Conservation (phyloP, 2,888 invertebrate species). For the Creontiades dilutus region DNA sequence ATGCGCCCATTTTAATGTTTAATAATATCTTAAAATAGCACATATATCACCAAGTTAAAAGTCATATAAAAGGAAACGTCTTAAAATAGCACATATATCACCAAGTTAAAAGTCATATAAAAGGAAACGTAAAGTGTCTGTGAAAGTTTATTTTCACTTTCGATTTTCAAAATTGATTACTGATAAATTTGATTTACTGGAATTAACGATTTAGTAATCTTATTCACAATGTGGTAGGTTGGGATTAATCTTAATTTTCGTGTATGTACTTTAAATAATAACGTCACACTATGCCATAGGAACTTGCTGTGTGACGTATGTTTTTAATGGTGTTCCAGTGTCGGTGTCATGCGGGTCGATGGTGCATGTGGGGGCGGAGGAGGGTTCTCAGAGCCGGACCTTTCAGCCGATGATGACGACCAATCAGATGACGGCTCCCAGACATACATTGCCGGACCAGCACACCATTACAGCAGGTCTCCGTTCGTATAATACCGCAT, state of each 20-base stretch:
- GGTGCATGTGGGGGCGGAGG: conserved; percentile 80
- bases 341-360: conserved; percentile 79
- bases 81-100: too few relatives aligned
- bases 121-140: too few relatives aligned
- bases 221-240: neutral
- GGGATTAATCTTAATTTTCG: neutral
- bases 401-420: conserved; percentile 82
- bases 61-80: too few relatives aligned
- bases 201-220: too few relatives aligned
- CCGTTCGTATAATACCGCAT: conserved; percentile 75
- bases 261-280: conserved; percentile 1
- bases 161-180: too few relatives aligned
- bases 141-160: too few relatives aligned
- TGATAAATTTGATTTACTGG: too few relatives aligned
- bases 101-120: too few relatives aligned
- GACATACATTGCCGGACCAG: conserved; percentile 73
- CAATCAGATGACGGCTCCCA: conserved; percentile 76
- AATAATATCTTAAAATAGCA: too few relatives aligned
- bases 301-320: conserved; percentile 20
- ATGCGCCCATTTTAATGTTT: conserved; percentile 2
- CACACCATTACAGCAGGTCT: conserved; percentile 73
- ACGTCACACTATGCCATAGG: conserved; percentile 21
- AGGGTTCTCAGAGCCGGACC: conserved; percentile 78
- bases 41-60: too few relatives aligned
- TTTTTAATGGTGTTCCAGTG: conserved; percentile 76